A percentile compares a stretch with the other conserved stretches of the same genome.
phyloP scores from a whole-genome alignment of 2,888 invertebrate genomes.

The Parnassius smintheus region DNA sequence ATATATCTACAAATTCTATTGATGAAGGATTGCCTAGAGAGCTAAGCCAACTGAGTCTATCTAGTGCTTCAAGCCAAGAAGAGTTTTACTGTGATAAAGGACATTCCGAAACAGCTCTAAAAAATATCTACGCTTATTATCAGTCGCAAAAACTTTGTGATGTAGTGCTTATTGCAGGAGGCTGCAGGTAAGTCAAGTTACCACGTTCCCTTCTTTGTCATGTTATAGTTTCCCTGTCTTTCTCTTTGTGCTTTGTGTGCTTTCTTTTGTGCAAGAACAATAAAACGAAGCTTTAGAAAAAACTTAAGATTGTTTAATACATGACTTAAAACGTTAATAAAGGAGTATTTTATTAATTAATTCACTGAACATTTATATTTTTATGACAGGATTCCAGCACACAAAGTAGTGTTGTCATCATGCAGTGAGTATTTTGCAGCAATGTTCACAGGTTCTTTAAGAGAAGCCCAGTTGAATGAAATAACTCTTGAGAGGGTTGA shows the following conservation, averaged over 20 bases:
- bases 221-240: background rate
- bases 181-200: conserved; percentile 74
- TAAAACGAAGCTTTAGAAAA: background rate
- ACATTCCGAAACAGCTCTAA: conserved; percentile 91
- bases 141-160: conserved; percentile 92
- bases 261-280: conserved; percentile 22
- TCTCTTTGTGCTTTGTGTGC: conserved; percentile 18
- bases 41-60: conserved; percentile 83
- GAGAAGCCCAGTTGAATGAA: conserved; percentile 91
- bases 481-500: conserved; percentile 92
- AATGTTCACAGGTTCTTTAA: conserved; percentile 95
- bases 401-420: conserved; percentile 93
- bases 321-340: background rate
- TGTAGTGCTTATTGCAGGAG: conserved; percentile 91
- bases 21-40: conserved; percentile 84
- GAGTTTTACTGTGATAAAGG: conserved; percentile 88
- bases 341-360: background rate
- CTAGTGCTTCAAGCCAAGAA: conserved; percentile 87
- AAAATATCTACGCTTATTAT: conserved; percentile 91
- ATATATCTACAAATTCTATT: conserved; percentile 73
- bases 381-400: conserved; percentile 85
- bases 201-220: conserved; percentile 16
- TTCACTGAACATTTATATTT: conserved; percentile 10
- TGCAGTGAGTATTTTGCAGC: conserved; percentile 97
- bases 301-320: background rate